A percentile compares a stretch with the other conserved stretches of the same genome.
Evolutionary conservation across 2,797 vertebrate species (phyloP).

Genomic region (Sebastes oblongus): DNA sequence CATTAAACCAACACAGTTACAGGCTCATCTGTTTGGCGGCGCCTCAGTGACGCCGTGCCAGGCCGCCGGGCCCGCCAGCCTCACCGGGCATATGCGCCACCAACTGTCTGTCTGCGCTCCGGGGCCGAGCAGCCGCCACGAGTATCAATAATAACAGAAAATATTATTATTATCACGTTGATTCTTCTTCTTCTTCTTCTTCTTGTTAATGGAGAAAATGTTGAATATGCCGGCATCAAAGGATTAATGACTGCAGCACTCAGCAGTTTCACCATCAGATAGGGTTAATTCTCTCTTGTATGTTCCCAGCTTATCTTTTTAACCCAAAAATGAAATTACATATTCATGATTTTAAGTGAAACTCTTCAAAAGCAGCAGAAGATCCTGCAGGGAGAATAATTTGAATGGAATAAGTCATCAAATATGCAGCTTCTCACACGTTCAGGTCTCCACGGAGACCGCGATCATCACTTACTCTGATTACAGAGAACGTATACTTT

Average conservation of each 20-base stretch:
- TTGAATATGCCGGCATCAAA: not conserved
- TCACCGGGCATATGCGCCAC: constrained; percentile 41
- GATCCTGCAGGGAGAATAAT: constrained; percentile 2
- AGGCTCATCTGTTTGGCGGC: constrained; percentile 49
- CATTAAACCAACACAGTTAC: constrained; percentile 42
- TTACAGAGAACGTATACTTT: not conserved
- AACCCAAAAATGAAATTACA: constrained; percentile 39
- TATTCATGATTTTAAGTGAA: constrained; percentile 48
- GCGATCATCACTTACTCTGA: not conserved
- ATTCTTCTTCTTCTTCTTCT: not conserved
- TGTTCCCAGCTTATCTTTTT: constrained; percentile 47
- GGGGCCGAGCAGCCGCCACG: not conserved
- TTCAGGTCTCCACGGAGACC: not conserved
- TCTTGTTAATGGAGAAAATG: not conserved
- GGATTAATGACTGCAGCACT: constrained; percentile 30
- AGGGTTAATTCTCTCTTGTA: constrained; percentile 36
- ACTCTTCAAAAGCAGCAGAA: constrained; percentile 42
- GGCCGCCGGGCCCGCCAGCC: constrained; percentile 5
- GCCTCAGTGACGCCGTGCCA: not conserved
- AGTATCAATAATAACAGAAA: not conserved
- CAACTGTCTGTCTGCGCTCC: constrained; percentile 38
- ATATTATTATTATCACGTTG: not conserved
- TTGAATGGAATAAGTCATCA: not conserved
- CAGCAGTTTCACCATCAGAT: constrained; percentile 52
- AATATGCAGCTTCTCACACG: constrained; percentile 6